Base-by-base conservation (phyloP, 1,140 invertebrate genomes). In the Drosophila persimilis region DNA sequence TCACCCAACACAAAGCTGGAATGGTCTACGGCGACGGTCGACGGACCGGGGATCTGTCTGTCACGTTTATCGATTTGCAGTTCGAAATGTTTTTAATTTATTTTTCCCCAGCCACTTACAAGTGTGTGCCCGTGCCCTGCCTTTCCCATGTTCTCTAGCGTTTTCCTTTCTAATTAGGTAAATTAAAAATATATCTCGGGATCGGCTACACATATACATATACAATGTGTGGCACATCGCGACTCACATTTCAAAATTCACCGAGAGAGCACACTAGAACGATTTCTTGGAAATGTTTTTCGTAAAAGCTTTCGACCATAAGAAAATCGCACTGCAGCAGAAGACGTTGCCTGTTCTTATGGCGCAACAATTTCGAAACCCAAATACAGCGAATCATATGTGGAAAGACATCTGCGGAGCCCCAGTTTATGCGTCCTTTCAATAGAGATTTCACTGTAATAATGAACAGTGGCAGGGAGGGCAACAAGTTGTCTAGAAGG, bases 41-140 rank as follows among this genome's bases (percentile, higher is more conserved):
- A 26, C 20, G 26, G 13, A 9, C 45, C 22, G 60, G 1, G 20
- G 31, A 22, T 24, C 3, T 17, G 22, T 26, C 44, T 51, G 80
- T 80, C 78, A 73, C 73, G 79, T 63, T 81, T 81, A 81, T 80
- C 73, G 78, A 80, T 80, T 83, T 83, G 55, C 45, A 73, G 58
- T 70, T 64, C 59, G 51, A 67, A 56, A 63, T 73, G 50, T 59
- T 77, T 54, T 67, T 48, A 55, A 64, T 77, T 77, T 69, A 60
- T 58, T 56, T 77, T 64, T 35, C 48, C 39, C 47, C 39, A 60
- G 58, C 44, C 60, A 66, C 47, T 80, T 64, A 46, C 53, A 66
- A 17, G 39, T 35, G 22, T 65, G 29, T 24, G 43, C 39, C 31
- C 47, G 60, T 57, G 55, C 61, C 60, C 44, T 57, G 57, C 61